Conservation (phyloP, 2,888 invertebrate genomes). For the Monochamus alternatus region DNA sequence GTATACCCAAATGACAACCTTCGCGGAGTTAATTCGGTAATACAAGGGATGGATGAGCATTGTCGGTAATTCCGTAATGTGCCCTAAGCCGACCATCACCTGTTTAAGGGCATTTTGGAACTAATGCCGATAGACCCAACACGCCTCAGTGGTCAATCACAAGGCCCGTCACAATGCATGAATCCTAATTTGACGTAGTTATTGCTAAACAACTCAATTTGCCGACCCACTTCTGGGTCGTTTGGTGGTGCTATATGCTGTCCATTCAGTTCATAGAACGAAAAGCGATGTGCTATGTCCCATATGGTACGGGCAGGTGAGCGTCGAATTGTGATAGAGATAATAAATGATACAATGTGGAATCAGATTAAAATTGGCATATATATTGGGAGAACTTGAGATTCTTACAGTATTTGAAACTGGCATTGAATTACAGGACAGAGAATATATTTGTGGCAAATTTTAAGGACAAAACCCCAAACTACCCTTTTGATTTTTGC, state of each 20-base stretch:
- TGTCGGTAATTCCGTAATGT: slow-evolving; percentile 15
- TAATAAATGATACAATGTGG: slow-evolving; percentile 50
- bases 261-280: slow-evolving; percentile 34
- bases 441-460: neutral
- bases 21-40: slow-evolving; percentile 48
- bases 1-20: slow-evolving; percentile 35
- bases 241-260: slow-evolving; percentile 21
- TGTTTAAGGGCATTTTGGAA: slow-evolving; percentile 23
- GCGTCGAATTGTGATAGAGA: slow-evolving; percentile 50
- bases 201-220: slow-evolving; percentile 59
- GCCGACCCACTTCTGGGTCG: slow-evolving; percentile 49
- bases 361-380: slow-evolving; percentile 50
- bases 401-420: slow-evolving; percentile 29
- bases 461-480: too few species aligned
- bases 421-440: slow-evolving; percentile 4
- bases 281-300: slow-evolving; percentile 16
- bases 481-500: too few species aligned
- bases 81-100: slow-evolving; percentile 30
- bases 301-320: slow-evolving; percentile 52
- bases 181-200: slow-evolving; percentile 50
- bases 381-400: slow-evolving; percentile 46
- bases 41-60: slow-evolving; percentile 19
- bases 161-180: slow-evolving; percentile 56
- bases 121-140: slow-evolving; percentile 31
- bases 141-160: slow-evolving; percentile 59